Percentiles rank a stretch among this genome's conserved stretches.
These are phyloP conservation scores for Actenoides hombroni DNA, from an alignment of 2,113 vertebrate genomes.

Conservation along the genomic window DNA sequence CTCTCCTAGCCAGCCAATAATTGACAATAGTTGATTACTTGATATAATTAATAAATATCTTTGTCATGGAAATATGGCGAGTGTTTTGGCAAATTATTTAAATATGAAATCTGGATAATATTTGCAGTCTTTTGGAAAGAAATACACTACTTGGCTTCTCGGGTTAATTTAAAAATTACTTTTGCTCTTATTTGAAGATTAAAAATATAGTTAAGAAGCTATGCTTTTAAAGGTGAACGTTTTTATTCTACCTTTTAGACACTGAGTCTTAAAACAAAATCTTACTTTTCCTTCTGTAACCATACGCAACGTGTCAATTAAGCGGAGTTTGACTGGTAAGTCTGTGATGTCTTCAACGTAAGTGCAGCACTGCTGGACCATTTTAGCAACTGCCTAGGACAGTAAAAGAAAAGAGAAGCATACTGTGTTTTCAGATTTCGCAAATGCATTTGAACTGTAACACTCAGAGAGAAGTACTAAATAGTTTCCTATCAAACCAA, in stretches of 20 bases:
- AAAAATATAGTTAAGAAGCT: background rate
- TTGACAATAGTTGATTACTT: background rate
- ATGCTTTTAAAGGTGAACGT: background rate
- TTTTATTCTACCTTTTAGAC: conserved; percentile 32
- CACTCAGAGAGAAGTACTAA: background rate
- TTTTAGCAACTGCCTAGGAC: conserved; percentile 94
- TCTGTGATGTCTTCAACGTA: conserved; percentile 92
- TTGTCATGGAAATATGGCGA: background rate
- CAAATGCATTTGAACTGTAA: background rate
- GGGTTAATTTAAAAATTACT: background rate
- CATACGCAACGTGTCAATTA: conserved; percentile 95
- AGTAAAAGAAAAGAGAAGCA: conserved; percentile 10
- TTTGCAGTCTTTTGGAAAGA: background rate
- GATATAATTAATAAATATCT: background rate
- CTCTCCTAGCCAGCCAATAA: background rate
- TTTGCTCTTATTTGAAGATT: background rate
- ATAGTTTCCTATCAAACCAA: background rate
- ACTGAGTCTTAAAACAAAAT: conserved; percentile 23
- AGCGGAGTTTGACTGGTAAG: conserved; percentile 88
- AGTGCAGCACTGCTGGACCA: conserved; percentile 98
- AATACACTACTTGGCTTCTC: background rate
- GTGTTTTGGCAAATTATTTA: background rate
- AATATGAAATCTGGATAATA: background rate
- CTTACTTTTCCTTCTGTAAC: conserved; percentile 97
- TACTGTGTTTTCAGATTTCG: background rate